These are phyloP conservation scores for Hippoglossus hippoglossus DNA, from an alignment of 2,797 vertebrate species.

Conservation along the genomic window DNA sequence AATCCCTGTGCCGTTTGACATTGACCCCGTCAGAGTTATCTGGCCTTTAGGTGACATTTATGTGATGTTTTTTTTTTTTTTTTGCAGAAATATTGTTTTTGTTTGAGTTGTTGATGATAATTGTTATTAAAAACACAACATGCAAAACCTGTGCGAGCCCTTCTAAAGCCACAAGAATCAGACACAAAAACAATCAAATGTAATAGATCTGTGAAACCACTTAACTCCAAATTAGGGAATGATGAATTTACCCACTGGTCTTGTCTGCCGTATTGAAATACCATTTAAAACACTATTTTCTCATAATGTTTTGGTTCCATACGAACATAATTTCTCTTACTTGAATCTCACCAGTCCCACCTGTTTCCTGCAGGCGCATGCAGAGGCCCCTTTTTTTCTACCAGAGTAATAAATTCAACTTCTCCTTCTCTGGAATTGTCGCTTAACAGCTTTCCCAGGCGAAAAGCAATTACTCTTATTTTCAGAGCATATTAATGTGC, in stretches of 20 bases:
- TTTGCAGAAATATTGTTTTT: conserved; percentile 58
- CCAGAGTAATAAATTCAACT: conserved; percentile 72
- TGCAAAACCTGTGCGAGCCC: conserved; percentile 50
- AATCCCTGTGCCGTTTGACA: conserved; percentile 67
- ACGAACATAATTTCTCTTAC: conserved; percentile 67
- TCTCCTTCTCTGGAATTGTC: conserved; percentile 57
- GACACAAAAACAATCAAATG: conserved; percentile 40
- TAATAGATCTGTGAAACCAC: conserved; percentile 54
- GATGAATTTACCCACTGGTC: conserved; percentile 48
- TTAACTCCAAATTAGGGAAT: conserved; percentile 60
- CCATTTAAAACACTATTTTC: conserved; percentile 66
- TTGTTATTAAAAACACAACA: conserved; percentile 73
- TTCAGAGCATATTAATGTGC: conserved; percentile 54
- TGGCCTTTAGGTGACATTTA: conserved; percentile 41
- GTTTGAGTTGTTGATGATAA: conserved; percentile 58
- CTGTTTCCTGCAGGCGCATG: conserved; percentile 74
- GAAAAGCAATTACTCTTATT: conserved; percentile 65
- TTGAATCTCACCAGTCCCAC: conserved; percentile 73
- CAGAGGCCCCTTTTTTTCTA: conserved; percentile 29
- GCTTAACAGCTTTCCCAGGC: conserved; percentile 75
- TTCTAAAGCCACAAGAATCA: conserved; percentile 39
- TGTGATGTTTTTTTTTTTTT: conserved; percentile 43
- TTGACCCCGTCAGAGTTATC: conserved; percentile 46
- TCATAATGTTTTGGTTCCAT: conserved; percentile 70
- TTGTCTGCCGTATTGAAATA: conserved; percentile 65